Base-by-base conservation (phyloP, 2,797 vertebrate genomes). In the Enoplosus armatus region DNA sequence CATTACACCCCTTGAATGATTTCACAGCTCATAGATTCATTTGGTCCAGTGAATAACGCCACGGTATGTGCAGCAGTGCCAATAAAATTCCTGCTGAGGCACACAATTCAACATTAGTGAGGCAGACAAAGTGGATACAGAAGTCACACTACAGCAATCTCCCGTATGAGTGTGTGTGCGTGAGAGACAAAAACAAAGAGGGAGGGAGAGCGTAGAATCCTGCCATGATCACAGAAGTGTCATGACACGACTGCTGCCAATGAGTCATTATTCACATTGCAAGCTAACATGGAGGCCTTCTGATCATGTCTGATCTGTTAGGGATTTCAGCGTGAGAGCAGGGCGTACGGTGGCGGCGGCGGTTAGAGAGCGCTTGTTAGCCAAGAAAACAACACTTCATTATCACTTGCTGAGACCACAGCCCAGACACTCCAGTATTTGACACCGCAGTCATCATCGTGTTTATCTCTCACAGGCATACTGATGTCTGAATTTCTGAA, bases 11-110 rank as follows among this genome's bases (percentile, higher is more conserved):
- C 72, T 78, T 66, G 77, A 90, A 90, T 89, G 86, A 91, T 91
- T 92, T 94, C 90, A 93, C 90, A 91, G 89, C 87, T 83, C 87
- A 79, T 80, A 84, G 85, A 89, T 89, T 92, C 79, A 91, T 93
- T 87, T 88, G 91, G 82, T 80, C 80, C 72, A 35, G 72, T 86
- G 89, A 91, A 76, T 80, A 85, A 90, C 78, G 86, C 43, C 47
- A 51, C 68, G 7, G 35, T 65, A 50, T 87, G 84, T 77, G 80
- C 73, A 53, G 85, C 1, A 22, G 61, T 39, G 87, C 88, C 87
- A 88, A 81, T 89, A 89, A 90, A 88, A 89, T 64, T 87, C 85
- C 77, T 82, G 87, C 89, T 89, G 90, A 90, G 83, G 47, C 82
- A 7, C 77, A 80, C 80, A 70, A 64, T 72, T 76, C 14, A 47